Evolutionary conservation across 2,888 invertebrate genomes (phyloP), one percentile per base, ranked within the genome.

Genomic region (Chrysolina haemoptera): DNA sequence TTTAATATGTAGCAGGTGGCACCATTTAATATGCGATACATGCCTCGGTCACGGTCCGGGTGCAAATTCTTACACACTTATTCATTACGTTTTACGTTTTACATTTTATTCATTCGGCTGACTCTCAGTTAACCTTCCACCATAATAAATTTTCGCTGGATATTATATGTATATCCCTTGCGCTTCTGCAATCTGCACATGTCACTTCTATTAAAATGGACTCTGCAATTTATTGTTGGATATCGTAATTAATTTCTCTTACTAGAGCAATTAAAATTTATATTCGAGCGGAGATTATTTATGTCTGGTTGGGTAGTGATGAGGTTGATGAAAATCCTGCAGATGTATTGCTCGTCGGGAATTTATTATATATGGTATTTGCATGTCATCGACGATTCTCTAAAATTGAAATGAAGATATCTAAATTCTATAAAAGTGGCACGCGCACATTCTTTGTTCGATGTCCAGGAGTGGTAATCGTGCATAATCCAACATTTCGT

Each of bases 1-100:
- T 81, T 80, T 80, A 80, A 81, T 82, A 80, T 81, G 79, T 81
- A 83, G 82, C 84, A 83, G 82, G 83, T 84, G 84, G 83, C 81
- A 79, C 67, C 78, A 82, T 84, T 83, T 79, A 78, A 77, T 82
- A 84, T 84, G 81, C 84, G 78, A 80, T 80, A 76, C 81, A 81
- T 80, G 81, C 75, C 75, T 77, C 76, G 81, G 80, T 81, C 81
- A 80, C 76, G 73, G 74, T 75, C 70, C 71, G 71, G 71, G 71
- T 73, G 75, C 73, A 70, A 78, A 78, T 78, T 71, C 71, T 75
- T 75, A 74, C 78, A 68, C 67, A 75, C 74, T 78, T 78, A 74
- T 78, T 75, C 74, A 76, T 76, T 78, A 73, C 65, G 71, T 74
- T 76, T 74, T 65, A 71, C 73, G 55, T 74, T 76, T 74, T 65